phyloP scores from a whole-genome alignment of 2,797 vertebrate species.

The Xiphorhynchus erythropygius region DNA sequence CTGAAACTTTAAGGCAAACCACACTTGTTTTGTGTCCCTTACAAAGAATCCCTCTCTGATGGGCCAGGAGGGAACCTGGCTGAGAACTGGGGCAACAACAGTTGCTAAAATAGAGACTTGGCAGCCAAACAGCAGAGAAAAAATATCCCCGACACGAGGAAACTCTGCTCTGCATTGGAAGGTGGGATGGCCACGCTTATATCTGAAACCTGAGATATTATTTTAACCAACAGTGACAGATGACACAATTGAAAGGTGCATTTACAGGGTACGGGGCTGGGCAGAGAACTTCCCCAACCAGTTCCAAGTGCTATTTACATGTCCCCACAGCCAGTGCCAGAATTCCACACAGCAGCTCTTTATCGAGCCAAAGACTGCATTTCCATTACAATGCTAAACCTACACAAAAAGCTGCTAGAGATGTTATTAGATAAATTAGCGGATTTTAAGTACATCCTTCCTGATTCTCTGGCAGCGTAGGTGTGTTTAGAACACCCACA shows the following conservation, averaged over 20 bases:
- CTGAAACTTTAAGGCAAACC: neutral
- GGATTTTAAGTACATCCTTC: conserved; percentile 77
- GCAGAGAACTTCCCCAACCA: neutral
- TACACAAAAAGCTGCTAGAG: conserved; percentile 73
- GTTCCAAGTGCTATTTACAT: neutral
- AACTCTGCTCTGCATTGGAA: neutral
- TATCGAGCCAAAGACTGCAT: conserved; percentile 34
- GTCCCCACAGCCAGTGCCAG: neutral
- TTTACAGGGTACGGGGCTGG: neutral
- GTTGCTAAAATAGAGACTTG: neutral
- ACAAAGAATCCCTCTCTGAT: neutral
- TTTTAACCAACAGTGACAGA: neutral
- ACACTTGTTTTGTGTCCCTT: neutral
- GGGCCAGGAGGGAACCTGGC: neutral
- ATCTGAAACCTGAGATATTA: neutral
- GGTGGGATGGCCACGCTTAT: neutral
- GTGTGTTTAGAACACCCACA: conserved; percentile 70
- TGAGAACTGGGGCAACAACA: neutral
- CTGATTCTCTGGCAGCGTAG: conserved; percentile 69
- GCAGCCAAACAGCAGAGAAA: neutral
- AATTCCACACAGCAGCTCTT: conserved; percentile 18
- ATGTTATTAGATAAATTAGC: conserved; percentile 79
- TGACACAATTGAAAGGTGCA: neutral
- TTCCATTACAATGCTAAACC: conserved; percentile 75
- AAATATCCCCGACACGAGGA: neutral